These are phyloP conservation scores for Caenorhabditis zanzibari DNA, from an alignment of 2,888 invertebrate species.

Conservation along the genomic window DNA sequence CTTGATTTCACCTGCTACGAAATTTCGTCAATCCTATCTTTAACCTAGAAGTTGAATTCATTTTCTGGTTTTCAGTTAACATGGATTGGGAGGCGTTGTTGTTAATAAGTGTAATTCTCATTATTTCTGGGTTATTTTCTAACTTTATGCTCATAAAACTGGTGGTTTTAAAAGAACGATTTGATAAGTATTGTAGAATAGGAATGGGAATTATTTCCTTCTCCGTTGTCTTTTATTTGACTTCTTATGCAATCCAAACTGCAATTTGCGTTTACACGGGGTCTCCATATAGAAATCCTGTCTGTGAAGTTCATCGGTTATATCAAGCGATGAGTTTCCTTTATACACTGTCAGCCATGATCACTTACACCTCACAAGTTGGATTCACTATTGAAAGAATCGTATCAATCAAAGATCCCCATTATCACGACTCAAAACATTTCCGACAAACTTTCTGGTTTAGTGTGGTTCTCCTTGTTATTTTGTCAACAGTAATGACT, in stretches of 20 bases:
- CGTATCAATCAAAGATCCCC: constrained; percentile 9
- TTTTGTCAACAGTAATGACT: not conserved
- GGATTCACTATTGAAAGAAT: constrained; percentile 26
- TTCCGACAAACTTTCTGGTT: not conserved
- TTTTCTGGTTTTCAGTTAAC: not conserved
- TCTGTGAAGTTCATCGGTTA: not conserved
- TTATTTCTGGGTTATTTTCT: constrained; percentile 3
- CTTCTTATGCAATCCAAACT: not conserved
- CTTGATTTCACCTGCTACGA: not conserved
- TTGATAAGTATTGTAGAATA: constrained; percentile 23
- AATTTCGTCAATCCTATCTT: not conserved
- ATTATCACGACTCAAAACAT: constrained; percentile 1
- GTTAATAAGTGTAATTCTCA: not conserved
- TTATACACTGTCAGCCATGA: constrained; percentile 18
- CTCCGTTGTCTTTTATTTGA: constrained; percentile 11
- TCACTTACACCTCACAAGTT: not conserved
- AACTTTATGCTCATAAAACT: constrained; percentile 23
- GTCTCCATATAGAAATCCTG: not conserved
- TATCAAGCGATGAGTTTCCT: not conserved
- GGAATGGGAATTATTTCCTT: constrained; percentile 2
- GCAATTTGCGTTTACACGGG: not conserved
- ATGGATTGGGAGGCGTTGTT: not conserved
- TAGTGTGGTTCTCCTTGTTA: not conserved
- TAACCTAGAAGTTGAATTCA: too few relatives aligned
- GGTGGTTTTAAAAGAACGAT: not conserved